Evolutionary conservation across 2,113 vertebrate genomes (phyloP).

Genomic region (Meles meles): DNA sequence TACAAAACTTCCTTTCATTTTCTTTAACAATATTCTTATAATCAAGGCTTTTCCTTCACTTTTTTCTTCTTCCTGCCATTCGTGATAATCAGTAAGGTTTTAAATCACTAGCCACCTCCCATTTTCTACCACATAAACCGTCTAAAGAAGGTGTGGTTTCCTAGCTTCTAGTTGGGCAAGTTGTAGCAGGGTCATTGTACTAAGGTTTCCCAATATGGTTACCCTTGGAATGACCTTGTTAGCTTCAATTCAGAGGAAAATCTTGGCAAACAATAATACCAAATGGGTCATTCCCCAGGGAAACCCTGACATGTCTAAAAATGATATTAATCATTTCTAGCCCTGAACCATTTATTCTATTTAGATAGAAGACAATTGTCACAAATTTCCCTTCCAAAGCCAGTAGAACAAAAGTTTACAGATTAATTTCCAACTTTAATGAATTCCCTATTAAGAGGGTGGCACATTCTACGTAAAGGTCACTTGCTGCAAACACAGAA

Average conservation of each 20-base stretch:
- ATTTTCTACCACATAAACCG: conserved; percentile 49
- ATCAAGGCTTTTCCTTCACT: conserved; percentile 31
- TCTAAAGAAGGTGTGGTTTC: conserved; percentile 41
- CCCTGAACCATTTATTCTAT: neutral
- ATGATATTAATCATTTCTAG: conserved; percentile 27
- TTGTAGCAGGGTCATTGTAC: neutral
- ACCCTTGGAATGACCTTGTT: conserved; percentile 41
- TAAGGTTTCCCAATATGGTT: neutral
- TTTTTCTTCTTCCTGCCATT: conserved; percentile 39
- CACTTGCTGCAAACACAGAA: conserved; percentile 6
- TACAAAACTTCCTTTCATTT: conserved; percentile 46
- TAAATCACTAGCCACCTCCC: conserved; percentile 1
- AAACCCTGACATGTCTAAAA: neutral
- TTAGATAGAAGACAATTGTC: conserved; percentile 7
- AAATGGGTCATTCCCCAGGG: neutral
- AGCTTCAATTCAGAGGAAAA: conserved; percentile 14
- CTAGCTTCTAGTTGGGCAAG: neutral
- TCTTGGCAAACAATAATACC: conserved; percentile 27
- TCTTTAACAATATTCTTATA: conserved; percentile 45
- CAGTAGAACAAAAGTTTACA: conserved; percentile 1
- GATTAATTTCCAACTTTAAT: neutral
- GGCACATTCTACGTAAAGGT: conserved; percentile 35
- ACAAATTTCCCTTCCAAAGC: conserved; percentile 12
- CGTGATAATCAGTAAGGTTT: neutral
- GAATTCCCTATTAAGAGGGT: neutral